Evolutionary conservation across 2,113 vertebrate species (phyloP), one percentile per base, ranked within the genome.

Genomic region (Donacobius atricapilla): DNA sequence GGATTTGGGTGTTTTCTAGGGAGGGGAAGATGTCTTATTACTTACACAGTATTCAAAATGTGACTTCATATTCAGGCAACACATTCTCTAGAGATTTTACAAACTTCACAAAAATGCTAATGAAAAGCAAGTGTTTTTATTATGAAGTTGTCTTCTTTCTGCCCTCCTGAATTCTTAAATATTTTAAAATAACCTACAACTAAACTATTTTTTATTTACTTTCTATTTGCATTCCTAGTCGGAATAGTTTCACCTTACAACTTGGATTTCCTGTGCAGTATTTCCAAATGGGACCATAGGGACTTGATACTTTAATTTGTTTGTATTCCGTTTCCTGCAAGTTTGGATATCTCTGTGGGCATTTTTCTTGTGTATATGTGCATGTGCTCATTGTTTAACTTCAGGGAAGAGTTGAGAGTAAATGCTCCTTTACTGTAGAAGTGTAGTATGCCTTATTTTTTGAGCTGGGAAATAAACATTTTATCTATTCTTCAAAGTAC

Each of bases 221-320:
- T 90, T 94, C 24, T 65, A 1, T 87, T 91, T 85, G 57, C 50
- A 69, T 89, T 89, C 50, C 27, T 63, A 69, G 45, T 87, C 4
- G 2, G 63, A 87, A 54, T 30, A 91, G 48, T 64, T 84, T 84
- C 73, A 91, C 81, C 69, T 90, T 87, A 58, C 8, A 27, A 54
- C 70, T 71, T 82, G 45, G 7, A 33, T 84, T 92, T 96, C 77
- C 77, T 82, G 57, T 82, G 73, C 50, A 53, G 51, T 72, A 28
- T 68, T 93, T 96, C 89, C 31, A 87, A 71, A 89, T 84, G 47
- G 40, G 69, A 82, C 89, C 47, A 40, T 7, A 53, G 72, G 72
- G 77, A 87, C 51, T 84, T 84, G 39, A 82, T 91, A 89, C 54
- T 91, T 90, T 87, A 90, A 87, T 90, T 91, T 89, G 86, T 94